Evolutionary conservation across 2,113 vertebrate species (phyloP), one percentile per base, ranked within the genome.

Genomic region (Dolichotis patagonum): DNA sequence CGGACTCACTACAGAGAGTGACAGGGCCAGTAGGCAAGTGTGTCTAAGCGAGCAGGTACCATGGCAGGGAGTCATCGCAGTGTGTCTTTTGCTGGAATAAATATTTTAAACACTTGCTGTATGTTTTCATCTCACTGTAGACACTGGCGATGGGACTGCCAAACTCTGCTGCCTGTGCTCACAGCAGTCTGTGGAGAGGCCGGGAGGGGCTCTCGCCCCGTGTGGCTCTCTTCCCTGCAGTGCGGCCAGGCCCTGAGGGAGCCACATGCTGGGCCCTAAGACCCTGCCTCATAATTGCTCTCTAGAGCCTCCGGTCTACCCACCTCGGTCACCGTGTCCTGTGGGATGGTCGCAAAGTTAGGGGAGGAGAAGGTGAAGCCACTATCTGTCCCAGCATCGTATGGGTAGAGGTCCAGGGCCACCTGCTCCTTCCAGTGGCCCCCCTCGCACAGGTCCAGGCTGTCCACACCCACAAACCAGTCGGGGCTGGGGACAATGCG

Each of bases 321-420:
- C 96, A 99, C 99, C 99, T 99, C 98, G 6, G 98, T 99, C 92
- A 99, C 99, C 14, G 99, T 99, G 94, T 99, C 99, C 97, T 99
- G 99, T 0, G 99, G 99, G 97, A 99, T 99, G 52, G 99, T 99
- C n/a, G 99, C 99, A 89, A 99, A 99, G 96, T 99, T 99, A 56
- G 99, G 99, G 0, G 99, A 99, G 5, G 99, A 99, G 98, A 99
- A 99, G 8, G 99, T 99, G 98, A 99, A 99, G 43, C 99, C 99
- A 6, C 99, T 99, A 77, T 99, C 99, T 0, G 99, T 99, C 58
- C 99, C 99, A 0, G 99, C 99, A 28, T 99, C 99, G 0, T 99
- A 99, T 0, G 99, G 99, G 96, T 98, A 99, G 41, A 99, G 99
- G 78, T 99, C 99, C 91, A 99, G 46, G 0, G 98, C 97, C 1